Conservation (phyloP, 2,888 invertebrate species). For the Oxycera nigricornis region DNA sequence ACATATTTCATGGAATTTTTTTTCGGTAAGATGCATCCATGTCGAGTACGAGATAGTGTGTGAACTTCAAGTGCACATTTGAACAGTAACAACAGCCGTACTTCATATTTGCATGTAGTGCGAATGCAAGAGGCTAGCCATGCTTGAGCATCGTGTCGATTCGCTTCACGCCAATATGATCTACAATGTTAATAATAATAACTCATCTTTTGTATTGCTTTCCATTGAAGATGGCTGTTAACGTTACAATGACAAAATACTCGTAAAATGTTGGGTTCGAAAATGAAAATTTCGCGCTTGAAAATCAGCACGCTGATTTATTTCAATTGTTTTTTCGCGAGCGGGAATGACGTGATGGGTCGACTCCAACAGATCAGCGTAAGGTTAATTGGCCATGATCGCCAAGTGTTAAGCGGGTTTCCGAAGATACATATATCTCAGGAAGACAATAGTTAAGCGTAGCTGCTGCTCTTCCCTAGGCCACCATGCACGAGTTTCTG, state of each 20-base stretch:
- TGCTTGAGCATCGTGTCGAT: slow-evolving; percentile 7
- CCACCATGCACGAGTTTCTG: too few species aligned
- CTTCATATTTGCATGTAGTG: not conserved
- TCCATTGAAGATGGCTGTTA: slow-evolving; percentile 23
- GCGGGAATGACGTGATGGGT: slow-evolving; percentile 50
- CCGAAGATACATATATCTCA: too few species aligned
- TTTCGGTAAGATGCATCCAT: too few species aligned
- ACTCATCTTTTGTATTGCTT: slow-evolving; percentile 12
- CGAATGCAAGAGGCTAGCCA: not conserved
- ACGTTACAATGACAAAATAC: slow-evolving; percentile 36
- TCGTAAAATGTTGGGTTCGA: slow-evolving; percentile 28
- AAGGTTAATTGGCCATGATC: too few species aligned
- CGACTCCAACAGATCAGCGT: slow-evolving; percentile 63
- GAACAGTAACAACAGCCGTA: not conserved
- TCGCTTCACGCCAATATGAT: slow-evolving; percentile 16
- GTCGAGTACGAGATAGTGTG: too few species aligned
- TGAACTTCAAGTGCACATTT: slow-evolving; percentile 21
- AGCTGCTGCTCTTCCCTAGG: too few species aligned
- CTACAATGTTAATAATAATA: slow-evolving; percentile 37
- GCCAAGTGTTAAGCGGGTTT: too few species aligned
- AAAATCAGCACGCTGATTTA: slow-evolving; percentile 20
- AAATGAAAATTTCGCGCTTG: slow-evolving; percentile 8
- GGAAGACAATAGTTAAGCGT: too few species aligned
- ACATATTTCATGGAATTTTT: too few species aligned
- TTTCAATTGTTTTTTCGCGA: not conserved